Evolutionary conservation across 2,888 invertebrate genomes (phyloP), one percentile per base, ranked within the genome.

Genomic region (Cheilosia soror): DNA sequence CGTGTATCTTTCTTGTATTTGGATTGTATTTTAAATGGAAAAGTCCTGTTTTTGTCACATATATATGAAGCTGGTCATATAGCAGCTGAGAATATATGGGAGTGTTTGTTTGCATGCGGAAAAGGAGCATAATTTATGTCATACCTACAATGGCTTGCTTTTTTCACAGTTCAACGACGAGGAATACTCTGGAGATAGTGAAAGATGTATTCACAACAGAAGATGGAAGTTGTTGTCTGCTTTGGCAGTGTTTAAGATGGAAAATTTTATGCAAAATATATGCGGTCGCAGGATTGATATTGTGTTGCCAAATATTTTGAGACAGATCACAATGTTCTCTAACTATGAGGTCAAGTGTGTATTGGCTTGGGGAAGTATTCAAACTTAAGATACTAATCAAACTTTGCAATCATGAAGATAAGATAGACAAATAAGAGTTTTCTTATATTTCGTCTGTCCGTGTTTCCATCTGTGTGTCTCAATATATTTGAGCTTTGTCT

Each of bases 1-100:
- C 15, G 49, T 71, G 72, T 72, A 72, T 71, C 60, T 33, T 37
- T 27, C 33, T 31, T 58, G 44, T 60, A 60, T 73, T 33, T 53
- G 63, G 51, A 63, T 73, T 65, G 65, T 75, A 65, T 63, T 60
- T 47, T 75, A 75, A 75, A 75, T 75, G 63, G 75, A 65, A 75
- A 75, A 75, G 55, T 75, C 75, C 75, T 75, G 55, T 57, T 65
- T 75, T 37, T 44, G 37, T 20, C 69, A 33, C 40, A 27, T 5
- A 37, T 3, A 42, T 20, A 20, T 20, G 20, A 7, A 42, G 25
- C 13, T 27, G 4, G 31, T 31, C 40, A 27, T 4, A 27, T 5
- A 44, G n/a, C 9, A 9, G 15, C 25, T 4, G 11, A 25, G 27
- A 11, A 20, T 55, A 1, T 47, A 11, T 15, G 31, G 4, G 13